Base-by-base conservation (phyloP, 2,888 invertebrate species). In the Synanthedon formicaeformis region DNA sequence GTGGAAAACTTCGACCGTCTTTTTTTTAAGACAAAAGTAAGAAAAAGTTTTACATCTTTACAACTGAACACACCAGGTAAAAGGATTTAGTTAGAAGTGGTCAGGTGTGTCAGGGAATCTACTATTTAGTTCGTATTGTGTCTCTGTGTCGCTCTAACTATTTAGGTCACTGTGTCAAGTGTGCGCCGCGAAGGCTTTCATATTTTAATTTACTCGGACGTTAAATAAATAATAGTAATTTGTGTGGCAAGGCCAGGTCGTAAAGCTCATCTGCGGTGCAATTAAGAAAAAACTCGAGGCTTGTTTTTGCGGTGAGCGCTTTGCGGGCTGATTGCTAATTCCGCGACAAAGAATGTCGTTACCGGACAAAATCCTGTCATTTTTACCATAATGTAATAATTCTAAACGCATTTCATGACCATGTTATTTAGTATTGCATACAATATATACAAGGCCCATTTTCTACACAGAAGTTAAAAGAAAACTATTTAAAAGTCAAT, bases 261-360 rank as follows among this genome's bases (percentile, higher is more conserved):
- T 67, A 69, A 68, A 72, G 73, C 74, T 81, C 81, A 81, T 81
- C 83, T 78, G 73, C 62, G 67, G 63, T 63, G 73, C 72, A 83
- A 85, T 85, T 83, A 83, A 71, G 78, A 73, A 80, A 76, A 64
- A 77, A 73, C 73, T 71, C 69, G 62, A 67, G 62, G 69, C 70
- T 69, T 66, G 65, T 71, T 75, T 80, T 74, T 75, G 71, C 45
- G n/a, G 6, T 49, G 13, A 45, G 49, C 12, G 49, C 12, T 16
- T 63, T 66, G 72, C 58, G 65, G 65, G 71, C 76, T 81, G 81
- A 83, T 85, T 81, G 79, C 82, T 81, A 82, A 85, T 84, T 84
- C 69, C 67, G 68, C 78, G 81, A 81, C 81, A 83, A 82, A 81
- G 78, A 71, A 75, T 71, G 70, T 72, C 66, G 79, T 80, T 81